Conservation (phyloP, 1,140 invertebrate genomes). For the Ostrea denselamellosa region DNA sequence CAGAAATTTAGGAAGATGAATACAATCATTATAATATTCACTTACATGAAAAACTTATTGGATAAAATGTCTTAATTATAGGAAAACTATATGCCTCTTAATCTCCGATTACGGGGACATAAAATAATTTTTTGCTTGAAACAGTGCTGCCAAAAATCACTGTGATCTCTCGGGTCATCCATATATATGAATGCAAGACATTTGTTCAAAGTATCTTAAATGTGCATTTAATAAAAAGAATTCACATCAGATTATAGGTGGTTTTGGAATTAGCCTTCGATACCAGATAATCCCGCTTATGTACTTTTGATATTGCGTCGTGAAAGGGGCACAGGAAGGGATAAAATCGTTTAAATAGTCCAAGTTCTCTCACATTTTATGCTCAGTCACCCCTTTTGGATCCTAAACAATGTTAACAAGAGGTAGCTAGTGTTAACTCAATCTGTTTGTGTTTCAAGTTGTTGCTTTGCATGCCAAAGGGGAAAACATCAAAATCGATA, state of each 20-base stretch:
- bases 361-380: neutral
- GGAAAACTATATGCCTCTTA: too few species aligned
- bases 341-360: neutral
- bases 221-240: neutral
- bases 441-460: slow-evolving; percentile 14
- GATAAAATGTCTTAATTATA: too few species aligned
- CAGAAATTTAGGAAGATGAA: too few species aligned
- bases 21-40: too few species aligned
- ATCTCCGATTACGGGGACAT: too few species aligned
- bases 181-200: neutral
- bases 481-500: slow-evolving; percentile 24
- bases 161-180: neutral
- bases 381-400: neutral
- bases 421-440: slow-evolving; percentile 28
- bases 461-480: slow-evolving; percentile 37
- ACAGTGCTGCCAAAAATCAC: too few species aligned
- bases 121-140: too few species aligned
- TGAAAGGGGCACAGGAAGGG: neutral
- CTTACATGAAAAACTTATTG: too few species aligned
- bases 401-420: neutral
- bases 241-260: neutral
- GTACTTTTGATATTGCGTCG: slow-evolving; percentile 19
- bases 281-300: slow-evolving; percentile 36
- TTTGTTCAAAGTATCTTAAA: neutral
- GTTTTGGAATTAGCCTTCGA: slow-evolving; percentile 22